Percentiles rank a stretch among this genome's conserved stretches.
These are phyloP conservation scores for Ridgeia piscesae DNA, from an alignment of 1,140 invertebrate species.

Conservation along the genomic window DNA sequence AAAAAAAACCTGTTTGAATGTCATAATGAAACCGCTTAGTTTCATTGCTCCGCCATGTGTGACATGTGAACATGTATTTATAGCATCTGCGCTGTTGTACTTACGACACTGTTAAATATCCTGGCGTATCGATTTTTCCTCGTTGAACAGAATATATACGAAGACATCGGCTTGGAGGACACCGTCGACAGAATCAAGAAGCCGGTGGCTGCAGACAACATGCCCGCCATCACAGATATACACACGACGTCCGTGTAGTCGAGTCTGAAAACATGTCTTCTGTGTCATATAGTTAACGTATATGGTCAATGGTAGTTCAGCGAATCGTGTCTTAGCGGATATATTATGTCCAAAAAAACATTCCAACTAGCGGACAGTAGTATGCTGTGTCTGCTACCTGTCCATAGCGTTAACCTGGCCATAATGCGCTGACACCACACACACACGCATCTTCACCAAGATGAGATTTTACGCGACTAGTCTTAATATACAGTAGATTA, in stretches of 20 bases:
- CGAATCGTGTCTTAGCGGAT: background rate
- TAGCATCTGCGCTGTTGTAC: background rate
- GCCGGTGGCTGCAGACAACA: background rate
- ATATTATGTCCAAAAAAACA: too few species aligned
- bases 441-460: too few species aligned
- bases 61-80: background rate
- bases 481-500: background rate
- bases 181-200: background rate
- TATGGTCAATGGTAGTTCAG: background rate
- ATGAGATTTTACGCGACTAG: too few species aligned
- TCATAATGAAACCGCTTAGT: background rate
- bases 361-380: too few species aligned
- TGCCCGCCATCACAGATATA: background rate
- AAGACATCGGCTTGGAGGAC: background rate
- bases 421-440: too few species aligned
- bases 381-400: too few species aligned
- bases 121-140: constrained; percentile 4
- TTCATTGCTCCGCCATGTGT: too few species aligned
- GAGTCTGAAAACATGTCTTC: background rate
- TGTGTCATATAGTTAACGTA: background rate
- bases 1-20: background rate
- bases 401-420: too few species aligned
- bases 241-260: background rate
- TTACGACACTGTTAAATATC: background rate
- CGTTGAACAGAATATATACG: background rate